Percentiles rank a stretch among this genome's conserved stretches.
Evolutionary conservation across 2,888 invertebrate genomes (phyloP).

Genomic region (Trachelus troglodyta): DNA sequence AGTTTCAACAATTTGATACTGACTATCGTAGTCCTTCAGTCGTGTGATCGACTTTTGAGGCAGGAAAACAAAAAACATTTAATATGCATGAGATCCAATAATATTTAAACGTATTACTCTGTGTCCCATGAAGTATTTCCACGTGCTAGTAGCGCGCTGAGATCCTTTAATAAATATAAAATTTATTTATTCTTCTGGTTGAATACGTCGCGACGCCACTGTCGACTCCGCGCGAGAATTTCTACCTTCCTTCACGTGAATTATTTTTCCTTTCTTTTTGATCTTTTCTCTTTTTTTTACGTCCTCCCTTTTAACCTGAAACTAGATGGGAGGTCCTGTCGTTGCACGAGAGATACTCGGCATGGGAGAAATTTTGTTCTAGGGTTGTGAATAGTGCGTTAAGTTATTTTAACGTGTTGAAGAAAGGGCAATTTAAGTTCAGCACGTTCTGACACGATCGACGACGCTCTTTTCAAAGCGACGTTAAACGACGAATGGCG

Average conservation of each 20-base stretch:
- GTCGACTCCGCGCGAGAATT: background rate
- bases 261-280: background rate
- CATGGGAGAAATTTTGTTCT: slow-evolving; percentile 32
- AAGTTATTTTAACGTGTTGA: slow-evolving; percentile 38
- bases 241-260: background rate
- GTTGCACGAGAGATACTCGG: slow-evolving; percentile 26
- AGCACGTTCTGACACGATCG: slow-evolving; percentile 4
- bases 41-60: background rate
- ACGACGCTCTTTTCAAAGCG: slow-evolving; percentile 1
- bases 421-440: slow-evolving; percentile 28
- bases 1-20: background rate
- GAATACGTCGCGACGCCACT: background rate
- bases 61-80: background rate
- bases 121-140: background rate
- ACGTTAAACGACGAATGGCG: background rate
- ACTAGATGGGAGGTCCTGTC: slow-evolving; percentile 14
- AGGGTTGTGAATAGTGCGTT: slow-evolving; percentile 55
- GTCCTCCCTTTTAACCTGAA: background rate
- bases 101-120: background rate
- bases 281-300: slow-evolving; percentile 21
- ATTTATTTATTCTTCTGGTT: background rate
- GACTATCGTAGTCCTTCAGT: background rate
- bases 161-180: background rate
- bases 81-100: background rate
- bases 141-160: background rate